Evolutionary conservation across 2,888 invertebrate species (phyloP), one percentile per base, ranked within the genome.

Genomic region (Drosophila mimica): DNA sequence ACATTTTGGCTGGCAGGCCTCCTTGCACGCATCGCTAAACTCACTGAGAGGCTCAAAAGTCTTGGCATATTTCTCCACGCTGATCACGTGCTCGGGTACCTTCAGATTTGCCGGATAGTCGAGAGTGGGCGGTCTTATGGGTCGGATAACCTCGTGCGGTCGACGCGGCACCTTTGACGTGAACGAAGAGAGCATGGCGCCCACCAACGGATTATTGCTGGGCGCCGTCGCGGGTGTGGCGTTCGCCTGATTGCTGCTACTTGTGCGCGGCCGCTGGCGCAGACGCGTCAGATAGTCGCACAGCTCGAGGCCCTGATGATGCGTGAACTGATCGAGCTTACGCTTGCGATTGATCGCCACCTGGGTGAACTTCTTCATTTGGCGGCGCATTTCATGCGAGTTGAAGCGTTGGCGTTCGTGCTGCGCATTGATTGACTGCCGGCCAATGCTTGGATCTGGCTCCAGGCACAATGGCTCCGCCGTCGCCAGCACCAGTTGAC

Each of bases 401-500:
- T 96, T 96, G 87, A 96, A 95, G 66, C 96, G 94, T 82, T 96
- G 94, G 67, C 95, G 95, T 59, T 96, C 95, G 81, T 96, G 96
- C 91, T 97, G 96, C 49, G 97, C 93, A 81, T 96, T 95, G 59
- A 97, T 97, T 36, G 96, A 95, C 67, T 96, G 94, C 58, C 96
- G 93, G 34, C 97, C 96, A 49, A 98, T 96, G 33, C 96, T 95
- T 4, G 97, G 97, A 88, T 97, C 96, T 5, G 98, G 98, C 93
- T 98, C 98, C 60, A 99, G 94, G 92, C 98, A 98, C 40, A 99
- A 94, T 7, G 97, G 97, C 17, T 97, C 97, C 75, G 97, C 96
- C 6, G 97, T 97, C 17, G 97, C 97, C 89, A 97, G 95, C 46
- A 98, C 95, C 71, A 99, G 93, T 83, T 97, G 96, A 75, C 97